Evolutionary conservation across 1,140 invertebrate genomes (phyloP).

Genomic region (Mya arenaria): DNA sequence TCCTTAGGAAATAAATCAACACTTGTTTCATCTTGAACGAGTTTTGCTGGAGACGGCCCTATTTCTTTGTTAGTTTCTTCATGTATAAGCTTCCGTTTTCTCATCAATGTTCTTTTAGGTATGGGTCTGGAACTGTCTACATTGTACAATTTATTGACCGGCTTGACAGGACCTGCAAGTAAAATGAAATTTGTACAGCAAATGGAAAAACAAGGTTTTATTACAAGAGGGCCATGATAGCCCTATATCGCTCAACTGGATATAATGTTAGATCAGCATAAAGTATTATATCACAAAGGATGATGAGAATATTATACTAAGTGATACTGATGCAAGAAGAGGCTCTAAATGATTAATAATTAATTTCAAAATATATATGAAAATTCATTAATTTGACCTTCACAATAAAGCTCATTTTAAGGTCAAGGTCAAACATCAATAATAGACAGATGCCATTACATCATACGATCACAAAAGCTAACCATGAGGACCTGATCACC

Average conservation of each 20-base stretch:
- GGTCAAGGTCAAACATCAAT: slow-evolving; percentile 27
- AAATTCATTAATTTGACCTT: slow-evolving; percentile 25
- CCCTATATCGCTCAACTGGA: slow-evolving; percentile 1
- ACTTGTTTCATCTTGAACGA: background rate
- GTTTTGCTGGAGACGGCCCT: background rate
- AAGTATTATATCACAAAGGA: slow-evolving; percentile 10
- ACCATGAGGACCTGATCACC: background rate
- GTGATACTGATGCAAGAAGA: slow-evolving; percentile 4
- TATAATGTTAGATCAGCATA: background rate
- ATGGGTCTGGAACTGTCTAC: background rate
- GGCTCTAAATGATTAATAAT: slow-evolving; percentile 1
- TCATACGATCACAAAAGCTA: background rate
- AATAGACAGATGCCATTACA: background rate
- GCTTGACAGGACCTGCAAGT: slow-evolving; percentile 17
- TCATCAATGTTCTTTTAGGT: slow-evolving; percentile 28
- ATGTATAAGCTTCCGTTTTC: background rate
- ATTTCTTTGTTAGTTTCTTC: background rate
- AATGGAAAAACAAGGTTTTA: slow-evolving; percentile 12
- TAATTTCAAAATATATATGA: slow-evolving; percentile 8
- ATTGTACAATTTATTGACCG: slow-evolving; percentile 17
- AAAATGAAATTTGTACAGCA: background rate
- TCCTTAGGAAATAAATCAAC: slow-evolving; percentile 13
- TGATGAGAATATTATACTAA: background rate
- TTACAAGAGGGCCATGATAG: slow-evolving; percentile 1
- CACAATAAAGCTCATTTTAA: slow-evolving; percentile 14